Evolutionary conservation across 2,888 invertebrate species (phyloP).

Genomic region (Mesoligia furuncula): DNA sequence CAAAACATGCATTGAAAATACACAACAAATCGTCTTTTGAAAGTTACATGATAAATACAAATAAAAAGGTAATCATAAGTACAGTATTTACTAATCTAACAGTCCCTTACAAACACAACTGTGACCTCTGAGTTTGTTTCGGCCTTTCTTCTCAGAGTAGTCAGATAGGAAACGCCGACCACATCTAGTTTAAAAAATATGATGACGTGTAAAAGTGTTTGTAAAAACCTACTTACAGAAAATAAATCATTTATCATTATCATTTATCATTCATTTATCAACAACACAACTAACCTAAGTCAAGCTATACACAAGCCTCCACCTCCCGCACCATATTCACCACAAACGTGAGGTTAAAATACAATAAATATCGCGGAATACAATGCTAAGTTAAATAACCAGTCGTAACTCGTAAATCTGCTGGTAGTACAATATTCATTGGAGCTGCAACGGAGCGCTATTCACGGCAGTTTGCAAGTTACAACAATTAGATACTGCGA

Average conservation of each 20-base stretch:
- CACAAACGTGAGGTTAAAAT: constrained; percentile 3
- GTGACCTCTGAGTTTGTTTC: too few species aligned
- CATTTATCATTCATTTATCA: too few species aligned
- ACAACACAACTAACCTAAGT: not conserved
- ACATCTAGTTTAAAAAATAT: too few species aligned
- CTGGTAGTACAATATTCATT: constrained; percentile 58
- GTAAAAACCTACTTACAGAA: too few species aligned
- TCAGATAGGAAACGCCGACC: too few species aligned
- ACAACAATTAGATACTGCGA: constrained; percentile 56
- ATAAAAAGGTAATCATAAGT: not conserved
- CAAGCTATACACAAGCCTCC: not conserved
- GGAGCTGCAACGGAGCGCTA: constrained; percentile 40
- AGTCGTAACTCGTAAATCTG: constrained; percentile 49
- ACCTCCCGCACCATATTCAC: not conserved
- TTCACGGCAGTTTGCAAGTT: constrained; percentile 52
- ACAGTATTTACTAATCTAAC: not conserved
- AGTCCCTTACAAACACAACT: not conserved
- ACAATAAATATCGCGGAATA: constrained; percentile 46
- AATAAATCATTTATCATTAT: too few species aligned
- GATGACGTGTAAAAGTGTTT: too few species aligned
- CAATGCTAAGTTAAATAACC: constrained; percentile 42
- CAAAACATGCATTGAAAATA: not conserved
- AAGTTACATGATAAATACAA: not conserved
- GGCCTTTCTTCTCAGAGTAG: too few species aligned
- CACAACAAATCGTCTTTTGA: not conserved